Evolutionary conservation across 1,140 invertebrate genomes (phyloP).

Genomic region (Chrysomallon squamiferum): DNA sequence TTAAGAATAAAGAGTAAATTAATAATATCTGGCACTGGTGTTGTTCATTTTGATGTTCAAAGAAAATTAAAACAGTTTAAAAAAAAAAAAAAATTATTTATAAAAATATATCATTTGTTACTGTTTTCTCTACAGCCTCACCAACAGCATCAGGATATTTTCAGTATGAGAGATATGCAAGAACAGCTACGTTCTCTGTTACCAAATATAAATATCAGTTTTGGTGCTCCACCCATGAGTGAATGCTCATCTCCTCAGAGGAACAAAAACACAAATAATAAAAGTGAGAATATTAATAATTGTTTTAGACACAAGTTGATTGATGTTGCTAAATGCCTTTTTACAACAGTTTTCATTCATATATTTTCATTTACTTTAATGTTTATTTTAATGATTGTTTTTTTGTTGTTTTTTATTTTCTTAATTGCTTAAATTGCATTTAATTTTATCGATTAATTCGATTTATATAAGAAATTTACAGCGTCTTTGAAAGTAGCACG

Average conservation of each 20-base stretch:
- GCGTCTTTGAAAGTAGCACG: not conserved
- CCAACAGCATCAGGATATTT: constrained; percentile 31
- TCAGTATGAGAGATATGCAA: constrained; percentile 64
- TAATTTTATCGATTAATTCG: not conserved
- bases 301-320: not conserved
- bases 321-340: not conserved
- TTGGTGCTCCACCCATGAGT: constrained; percentile 50
- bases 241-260: constrained; percentile 8
- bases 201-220: constrained; percentile 66
- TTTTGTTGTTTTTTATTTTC: not conserved
- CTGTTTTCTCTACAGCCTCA: constrained; percentile 28
- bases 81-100: too few relatives aligned
- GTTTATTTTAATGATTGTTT: not conserved
- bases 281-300: not conserved
- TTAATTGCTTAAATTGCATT: not conserved
- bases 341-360: not conserved
- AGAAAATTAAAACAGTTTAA: too few relatives aligned
- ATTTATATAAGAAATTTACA: not conserved
- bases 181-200: constrained; percentile 64
- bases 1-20: too few relatives aligned
- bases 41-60: too few relatives aligned
- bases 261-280: constrained; percentile 26
- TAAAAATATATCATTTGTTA: not conserved
- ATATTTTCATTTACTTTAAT: not conserved
- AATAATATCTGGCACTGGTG: too few relatives aligned